Conservation (phyloP, 2,113 vertebrate genomes). For the Piprites chloris region DNA sequence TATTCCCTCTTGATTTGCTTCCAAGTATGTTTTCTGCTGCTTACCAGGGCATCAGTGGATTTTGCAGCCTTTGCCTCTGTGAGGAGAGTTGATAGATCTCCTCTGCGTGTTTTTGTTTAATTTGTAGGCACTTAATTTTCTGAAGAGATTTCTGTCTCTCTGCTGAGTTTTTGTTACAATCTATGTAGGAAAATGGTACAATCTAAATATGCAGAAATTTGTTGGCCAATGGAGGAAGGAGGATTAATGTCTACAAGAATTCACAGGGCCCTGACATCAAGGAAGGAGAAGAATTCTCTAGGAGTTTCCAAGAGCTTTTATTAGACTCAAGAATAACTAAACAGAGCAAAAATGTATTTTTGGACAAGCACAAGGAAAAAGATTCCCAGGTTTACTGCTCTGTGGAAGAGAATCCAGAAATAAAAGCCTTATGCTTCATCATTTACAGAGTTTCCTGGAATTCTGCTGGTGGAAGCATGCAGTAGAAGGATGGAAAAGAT, state of each 20-base stretch:
- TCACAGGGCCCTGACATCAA: neutral
- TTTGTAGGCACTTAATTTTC: neutral
- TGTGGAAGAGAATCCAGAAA: neutral
- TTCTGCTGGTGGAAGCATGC: neutral
- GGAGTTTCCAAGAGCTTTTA: neutral
- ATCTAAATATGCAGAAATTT: neutral
- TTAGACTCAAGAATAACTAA: neutral
- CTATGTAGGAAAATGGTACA: neutral
- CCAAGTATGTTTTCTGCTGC: neutral
- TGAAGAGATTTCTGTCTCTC: neutral
- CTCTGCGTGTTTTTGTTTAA: neutral
- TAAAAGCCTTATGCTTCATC: neutral
- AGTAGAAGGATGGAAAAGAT: conserved; percentile 1
- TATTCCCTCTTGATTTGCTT: neutral
- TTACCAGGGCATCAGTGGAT: neutral
- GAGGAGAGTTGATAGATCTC: neutral
- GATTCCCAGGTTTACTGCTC: neutral
- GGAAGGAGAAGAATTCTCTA: neutral
- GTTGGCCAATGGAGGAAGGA: neutral
- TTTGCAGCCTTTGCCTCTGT: neutral
- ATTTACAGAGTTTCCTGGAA: neutral
- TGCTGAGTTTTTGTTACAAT: neutral
- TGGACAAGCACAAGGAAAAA: neutral
- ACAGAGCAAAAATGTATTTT: neutral
- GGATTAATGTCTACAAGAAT: neutral